Evolutionary conservation across 2,888 invertebrate genomes (phyloP), one percentile per base, ranked within the genome.

Genomic region (Scaptodrosophila latifasciaeformis): DNA sequence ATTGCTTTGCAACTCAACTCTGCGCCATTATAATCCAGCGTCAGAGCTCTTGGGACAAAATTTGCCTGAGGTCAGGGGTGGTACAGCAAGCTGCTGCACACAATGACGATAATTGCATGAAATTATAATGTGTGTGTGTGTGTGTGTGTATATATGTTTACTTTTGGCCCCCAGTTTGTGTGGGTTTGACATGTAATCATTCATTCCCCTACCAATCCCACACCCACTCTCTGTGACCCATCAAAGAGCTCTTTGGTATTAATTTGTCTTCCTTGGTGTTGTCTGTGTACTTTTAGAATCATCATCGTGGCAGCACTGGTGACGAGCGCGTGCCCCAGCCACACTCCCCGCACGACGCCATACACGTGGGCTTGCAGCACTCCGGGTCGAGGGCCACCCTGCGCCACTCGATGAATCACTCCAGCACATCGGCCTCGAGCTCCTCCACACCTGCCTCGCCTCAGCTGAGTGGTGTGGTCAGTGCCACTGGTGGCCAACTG

Each of bases 401-500:
- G 52, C 84, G 85, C 37, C 85, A 86, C 68, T 86, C 86, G 60
- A 82, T 86, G 69, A 85, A 72, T 44, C 72, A 84, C 62, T 83
- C 84, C 42, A 69, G 78, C 56, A 80, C 81, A 65, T 79, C 84
- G 37, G 77, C 85, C 29, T 83, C 84, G 44, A 86, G 79, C 58
- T 86, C n/a, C n/a, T n/a, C 86, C 48, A 86, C 86, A 44, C 86
- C 86, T 31, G 86, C 86, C 54, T 86, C 86, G 42, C 86, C 86
- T 2, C 86, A 86, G 57, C 54, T 86, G 45, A 84, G 86, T 53
- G 85, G 84, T 35, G 74, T 82, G 34, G 76, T 81, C n/a, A 70
- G 70, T 35, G 62, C 79, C 34, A 54, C 69, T 10, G 75, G 80
- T 2, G 72, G 71, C 1, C 84, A 84, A 48, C 66, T 84, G 66